Conservation (phyloP, 2,888 invertebrate species). For the Eulithis testata region DNA sequence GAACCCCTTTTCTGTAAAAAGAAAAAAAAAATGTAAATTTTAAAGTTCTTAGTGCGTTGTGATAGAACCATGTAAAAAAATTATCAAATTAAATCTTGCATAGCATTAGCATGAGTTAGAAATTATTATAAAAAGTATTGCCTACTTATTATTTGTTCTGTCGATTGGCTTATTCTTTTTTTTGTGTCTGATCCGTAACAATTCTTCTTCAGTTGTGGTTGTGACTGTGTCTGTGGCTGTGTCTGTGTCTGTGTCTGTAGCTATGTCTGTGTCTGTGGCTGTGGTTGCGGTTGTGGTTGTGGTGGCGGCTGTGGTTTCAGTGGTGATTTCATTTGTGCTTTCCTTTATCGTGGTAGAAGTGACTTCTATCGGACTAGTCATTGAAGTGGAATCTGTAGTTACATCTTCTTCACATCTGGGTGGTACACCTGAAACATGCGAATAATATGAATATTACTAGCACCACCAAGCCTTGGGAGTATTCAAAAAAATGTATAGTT, state of each 20-base stretch:
- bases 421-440: constrained; percentile 15
- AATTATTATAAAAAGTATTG: background rate
- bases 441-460: background rate
- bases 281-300: background rate
- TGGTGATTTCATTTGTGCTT: no score
- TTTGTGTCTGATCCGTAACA: constrained; percentile 9
- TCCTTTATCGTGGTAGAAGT: no score
- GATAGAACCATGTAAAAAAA: no score
- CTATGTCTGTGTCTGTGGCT: background rate
- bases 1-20: constrained; percentile 19
- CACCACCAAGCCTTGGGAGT: background rate
- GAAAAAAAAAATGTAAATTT: background rate
- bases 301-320: background rate
- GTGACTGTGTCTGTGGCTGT: no score
- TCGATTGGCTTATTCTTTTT: constrained; percentile 10
- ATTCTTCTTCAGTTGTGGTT: background rate
- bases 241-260: background rate
- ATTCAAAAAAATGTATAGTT: background rate
- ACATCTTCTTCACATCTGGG: constrained; percentile 9
- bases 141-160: constrained; percentile 10
- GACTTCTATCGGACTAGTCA: no score
- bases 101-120: no score
- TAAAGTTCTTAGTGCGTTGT: background rate
- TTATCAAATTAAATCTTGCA: no score
- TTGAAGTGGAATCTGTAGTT: constrained; percentile 1